phyloP scores from a whole-genome alignment of 2,113 vertebrate species.

The Lontra canadensis region DNA sequence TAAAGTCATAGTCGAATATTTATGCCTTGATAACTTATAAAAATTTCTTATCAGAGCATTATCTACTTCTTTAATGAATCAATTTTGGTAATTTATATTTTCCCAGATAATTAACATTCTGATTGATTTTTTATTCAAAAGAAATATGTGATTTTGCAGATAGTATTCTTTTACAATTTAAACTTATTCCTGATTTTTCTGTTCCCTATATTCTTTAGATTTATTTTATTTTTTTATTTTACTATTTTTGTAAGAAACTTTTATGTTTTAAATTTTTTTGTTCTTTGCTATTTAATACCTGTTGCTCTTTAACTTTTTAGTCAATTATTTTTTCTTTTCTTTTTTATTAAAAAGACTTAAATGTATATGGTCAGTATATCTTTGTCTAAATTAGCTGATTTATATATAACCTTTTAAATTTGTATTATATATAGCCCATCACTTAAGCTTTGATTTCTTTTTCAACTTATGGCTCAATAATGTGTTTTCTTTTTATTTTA shows the following conservation, averaged over 20 bases:
- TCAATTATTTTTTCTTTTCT: neutral
- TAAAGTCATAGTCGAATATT: neutral
- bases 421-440: neutral
- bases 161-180: neutral
- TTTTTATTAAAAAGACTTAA: neutral
- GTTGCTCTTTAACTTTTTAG: neutral
- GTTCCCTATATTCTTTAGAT: neutral
- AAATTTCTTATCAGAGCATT: neutral
- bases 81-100: neutral
- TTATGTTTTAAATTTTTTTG: neutral
- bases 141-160: neutral
- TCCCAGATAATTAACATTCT: neutral
- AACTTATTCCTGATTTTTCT: neutral
- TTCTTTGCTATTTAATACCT: neutral
- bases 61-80: neutral
- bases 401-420: neutral
- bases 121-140: neutral
- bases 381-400: neutral
- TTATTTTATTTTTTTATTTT: neutral
- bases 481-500: neutral
- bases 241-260: neutral
- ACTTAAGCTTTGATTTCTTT: slow-evolving; percentile 6
- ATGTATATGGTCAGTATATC: neutral
- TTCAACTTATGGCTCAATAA: neutral
- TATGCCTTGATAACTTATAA: slow-evolving; percentile 1